Evolutionary conservation across 1,140 invertebrate genomes (phyloP), one percentile per base, ranked within the genome.

Genomic region (Musca domestica): DNA sequence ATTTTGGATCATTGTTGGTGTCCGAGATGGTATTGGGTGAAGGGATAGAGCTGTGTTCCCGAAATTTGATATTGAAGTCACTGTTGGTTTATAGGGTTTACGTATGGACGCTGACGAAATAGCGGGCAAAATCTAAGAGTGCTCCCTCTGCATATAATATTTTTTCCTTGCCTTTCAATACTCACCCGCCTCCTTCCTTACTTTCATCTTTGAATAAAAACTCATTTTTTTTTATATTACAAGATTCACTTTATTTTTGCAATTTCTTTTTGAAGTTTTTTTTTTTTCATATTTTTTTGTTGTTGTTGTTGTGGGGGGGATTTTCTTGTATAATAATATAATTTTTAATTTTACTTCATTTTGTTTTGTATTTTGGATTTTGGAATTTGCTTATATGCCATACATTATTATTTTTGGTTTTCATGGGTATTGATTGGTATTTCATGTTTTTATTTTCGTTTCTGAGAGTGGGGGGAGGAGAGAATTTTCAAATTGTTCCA

Each of bases 251-350:
- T 80, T 80, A 79, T 65, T 69, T 41, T 61, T 69, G 34, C 52
- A 69, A 64, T 69, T 69, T 69, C 61, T 56, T 54, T 41, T 41
- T 12, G 34, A 41, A 41, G 34, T 41, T 65, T n/a, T n/a, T n/a
- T n/a, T 80, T 77, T 71, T 77, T 76, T 71, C 74, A 48, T 51
- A 51, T 51, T 79, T 79, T 79, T n/a, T 77, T 67, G 5, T 15
- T 67, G 17, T 54, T 56, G 41, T 67, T 67, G 56, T 46, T n/a
- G 49, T 54, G 77, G 34, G 34, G 34, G 34, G 23, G 25, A 23
- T 75, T 73, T 76, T 78, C 76, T 78, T 80, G 77, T 80, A 76
- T 79, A 76, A 77, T 79, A 76, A 79, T 80, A 79, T 72, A 68
- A 65, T 76, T 78, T 77, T 78, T 79, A 71, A 72, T 74, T 70